These are phyloP conservation scores for Andrena bucephala DNA, from an alignment of 2,888 invertebrate species.

Conservation along the genomic window DNA sequence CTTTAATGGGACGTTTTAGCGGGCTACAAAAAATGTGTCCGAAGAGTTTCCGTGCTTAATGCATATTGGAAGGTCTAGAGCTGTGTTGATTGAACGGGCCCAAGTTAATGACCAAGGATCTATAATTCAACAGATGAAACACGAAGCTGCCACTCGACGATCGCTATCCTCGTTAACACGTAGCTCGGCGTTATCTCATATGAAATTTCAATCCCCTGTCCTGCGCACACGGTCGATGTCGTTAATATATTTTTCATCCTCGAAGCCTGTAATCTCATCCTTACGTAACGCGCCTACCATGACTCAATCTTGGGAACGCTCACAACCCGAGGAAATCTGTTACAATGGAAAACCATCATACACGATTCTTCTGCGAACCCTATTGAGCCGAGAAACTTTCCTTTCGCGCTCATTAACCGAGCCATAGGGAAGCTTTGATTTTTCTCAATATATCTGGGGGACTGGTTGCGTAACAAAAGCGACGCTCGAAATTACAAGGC, in stretches of 20 bases:
- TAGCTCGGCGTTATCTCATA: slow-evolving; percentile 47
- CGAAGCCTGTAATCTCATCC: slow-evolving; percentile 56
- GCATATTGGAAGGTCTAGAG: neutral
- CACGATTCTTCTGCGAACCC: slow-evolving; percentile 18
- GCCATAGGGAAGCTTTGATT: neutral
- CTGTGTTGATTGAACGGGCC: no score
- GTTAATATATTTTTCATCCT: slow-evolving; percentile 47
- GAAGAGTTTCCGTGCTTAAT: neutral
- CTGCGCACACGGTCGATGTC: slow-evolving; percentile 50
- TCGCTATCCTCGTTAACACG: slow-evolving; percentile 54
- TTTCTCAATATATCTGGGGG: neutral
- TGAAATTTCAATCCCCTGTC: slow-evolving; percentile 59
- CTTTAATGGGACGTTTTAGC: neutral
- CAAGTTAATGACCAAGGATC: neutral
- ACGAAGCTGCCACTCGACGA: slow-evolving; percentile 6
- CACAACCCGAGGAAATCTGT: slow-evolving; percentile 62
- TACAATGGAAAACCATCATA: slow-evolving; percentile 56
- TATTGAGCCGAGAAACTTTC: slow-evolving; percentile 41
- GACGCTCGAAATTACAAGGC: neutral
- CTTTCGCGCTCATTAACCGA: slow-evolving; percentile 11
- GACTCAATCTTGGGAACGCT: slow-evolving; percentile 69
- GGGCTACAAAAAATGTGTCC: neutral
- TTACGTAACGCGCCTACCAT: slow-evolving; percentile 60
- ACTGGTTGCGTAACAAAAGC: neutral
- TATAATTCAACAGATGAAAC: slow-evolving; percentile 28